phyloP scores from a whole-genome alignment of 2,797 vertebrate genomes.

The Eremophila alpestris region DNA sequence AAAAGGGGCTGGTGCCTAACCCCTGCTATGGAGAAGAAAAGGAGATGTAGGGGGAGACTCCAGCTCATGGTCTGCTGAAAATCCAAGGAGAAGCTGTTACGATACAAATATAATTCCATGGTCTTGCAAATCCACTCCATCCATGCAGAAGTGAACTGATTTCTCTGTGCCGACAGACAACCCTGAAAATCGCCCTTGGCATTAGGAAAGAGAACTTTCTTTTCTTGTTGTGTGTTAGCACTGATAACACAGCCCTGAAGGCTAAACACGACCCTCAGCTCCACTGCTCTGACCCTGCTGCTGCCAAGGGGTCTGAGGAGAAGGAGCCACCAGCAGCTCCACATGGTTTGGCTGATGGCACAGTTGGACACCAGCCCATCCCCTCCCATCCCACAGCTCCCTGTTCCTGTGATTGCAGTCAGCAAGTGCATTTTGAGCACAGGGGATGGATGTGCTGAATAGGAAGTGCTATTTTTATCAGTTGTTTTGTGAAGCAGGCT shows the following conservation, averaged over 20 bases:
- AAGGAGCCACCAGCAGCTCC: neutral
- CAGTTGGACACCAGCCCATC: neutral
- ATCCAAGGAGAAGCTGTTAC: neutral
- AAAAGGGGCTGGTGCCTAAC: neutral
- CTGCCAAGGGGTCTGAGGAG: neutral
- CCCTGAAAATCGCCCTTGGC: neutral
- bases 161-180: neutral
- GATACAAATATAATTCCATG: neutral
- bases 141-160: neutral
- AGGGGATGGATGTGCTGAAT: neutral
- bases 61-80: neutral
- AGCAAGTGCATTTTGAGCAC: neutral
- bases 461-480: conserved; percentile 31
- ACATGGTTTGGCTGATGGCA: rapidly evolving
- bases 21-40: neutral
- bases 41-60: neutral
- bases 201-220: neutral
- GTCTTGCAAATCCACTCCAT: neutral
- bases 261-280: neutral
- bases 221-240: neutral
- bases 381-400: neutral
- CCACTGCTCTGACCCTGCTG: neutral
- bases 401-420: neutral
- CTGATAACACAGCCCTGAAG: neutral
- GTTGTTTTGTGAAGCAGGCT: neutral